Base-by-base conservation (phyloP, 2,888 invertebrate species). In the Eilema sororculum region DNA sequence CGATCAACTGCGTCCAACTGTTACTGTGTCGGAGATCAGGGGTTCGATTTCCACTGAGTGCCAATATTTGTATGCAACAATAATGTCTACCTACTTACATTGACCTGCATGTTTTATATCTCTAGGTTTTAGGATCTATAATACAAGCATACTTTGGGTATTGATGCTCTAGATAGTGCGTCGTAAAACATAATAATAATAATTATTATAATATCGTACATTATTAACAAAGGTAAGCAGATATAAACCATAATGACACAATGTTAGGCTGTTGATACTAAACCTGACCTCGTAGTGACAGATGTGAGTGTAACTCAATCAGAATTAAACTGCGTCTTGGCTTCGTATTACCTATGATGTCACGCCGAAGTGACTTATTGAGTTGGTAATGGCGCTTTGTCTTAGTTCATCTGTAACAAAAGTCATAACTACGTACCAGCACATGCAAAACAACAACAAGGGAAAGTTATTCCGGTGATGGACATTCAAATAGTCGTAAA, bases 301-400 rank as follows among this genome's bases (percentile, higher is more conserved):
- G 33, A 67, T 72, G 61, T 70, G 65, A 72, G 68, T 71, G 72
- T 60, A 73, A 72, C 73, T 62, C 64, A 77, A 75, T 77, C 30
- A 52, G 71, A 76, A 59, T 30, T 13, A 60, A 62, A 60, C 24
- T 30, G 28, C 62, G 62, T 70, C 20, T 68, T 58, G 60, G 65
- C 68, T 68, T 78, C 72, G 74, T 77, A 28, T 76, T 78, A 70
- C 72, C 66, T 66, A 69, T 78, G 75, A 73, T 75, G 80, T 80
- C 69, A 82, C 68, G 66, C 67, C 58, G 69, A 74, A 59, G 72
- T 76, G 72, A 82, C 80, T 80, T 84, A 86, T 84, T 82, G 82
- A 81, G 66, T 74, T 80, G 74, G 78, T 86, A 89, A 89, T 84
- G 84, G 84, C 75, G 80, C 84, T 84, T 88, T 87, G 86, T 89